Evolutionary conservation across 2,113 vertebrate genomes (phyloP), one percentile per base, ranked within the genome.

Genomic region (Agapornis roseicollis): DNA sequence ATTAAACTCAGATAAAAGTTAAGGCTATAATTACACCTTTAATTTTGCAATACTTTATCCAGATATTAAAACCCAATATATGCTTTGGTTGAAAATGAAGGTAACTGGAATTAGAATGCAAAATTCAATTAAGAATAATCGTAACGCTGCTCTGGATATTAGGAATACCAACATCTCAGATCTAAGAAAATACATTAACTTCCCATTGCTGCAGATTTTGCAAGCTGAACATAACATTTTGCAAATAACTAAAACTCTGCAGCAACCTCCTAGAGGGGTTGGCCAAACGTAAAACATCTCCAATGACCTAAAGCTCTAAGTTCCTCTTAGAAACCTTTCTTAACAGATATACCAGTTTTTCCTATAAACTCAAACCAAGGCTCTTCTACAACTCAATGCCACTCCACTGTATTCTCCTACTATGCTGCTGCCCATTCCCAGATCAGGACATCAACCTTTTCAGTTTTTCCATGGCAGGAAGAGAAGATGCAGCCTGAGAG

Each of bases 51-150:
- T 82, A 82, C 39, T 37, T 88, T 91, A 79, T 76, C 73, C 70
- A 81, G 61, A 89, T 82, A 93, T 80, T 92, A 90, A 95, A 87
- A 53, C 12, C 16, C 58, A 76, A 61, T 74, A 85, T 31, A 90
- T 23, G 27, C 25, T 79, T 79, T 72, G 20, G 46, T 87, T 85
- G 66, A 94, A 88, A 95, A 85, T 52, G 19, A 87, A 85, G 77
- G 78, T 44, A 87, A 94, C n/a, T 70, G 66, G 84, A 46, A 78
- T 71, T 68, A 84, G 47, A 92, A 55, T 55, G 42, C 20, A 18
- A 87, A 84, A 89, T 92, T 94, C 61, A 94, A 72, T 93, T 87
- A 96, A 63, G 77, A 94, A 69, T 63, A 92, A 94, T 68, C 1
- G 1, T 69, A 87, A 65, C 17, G 63, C 70, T 87, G 65, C 86